Evolutionary conservation across 2,888 invertebrate species (phyloP).

Genomic region (Andrena hattorfiana): DNA sequence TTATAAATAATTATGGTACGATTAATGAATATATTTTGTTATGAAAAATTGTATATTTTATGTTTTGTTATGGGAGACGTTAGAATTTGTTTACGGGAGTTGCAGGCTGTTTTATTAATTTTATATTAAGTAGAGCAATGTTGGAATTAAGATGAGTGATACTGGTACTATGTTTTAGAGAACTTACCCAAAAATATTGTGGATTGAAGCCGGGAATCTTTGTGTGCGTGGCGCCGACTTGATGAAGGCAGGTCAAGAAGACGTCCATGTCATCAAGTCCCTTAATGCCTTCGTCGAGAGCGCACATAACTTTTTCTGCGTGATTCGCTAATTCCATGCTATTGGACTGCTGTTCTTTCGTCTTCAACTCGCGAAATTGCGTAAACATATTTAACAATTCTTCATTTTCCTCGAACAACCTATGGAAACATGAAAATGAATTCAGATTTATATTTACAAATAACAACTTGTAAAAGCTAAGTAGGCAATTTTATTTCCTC

Average conservation of each 20-base stretch:
- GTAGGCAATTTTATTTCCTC: background rate
- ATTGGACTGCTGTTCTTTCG: slow-evolving; percentile 92
- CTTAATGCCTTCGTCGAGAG: slow-evolving; percentile 95
- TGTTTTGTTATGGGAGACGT: no score
- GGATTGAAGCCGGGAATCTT: slow-evolving; percentile 94
- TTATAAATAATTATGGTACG: no score
- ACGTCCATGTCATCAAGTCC: slow-evolving; percentile 94
- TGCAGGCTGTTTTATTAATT: no score
- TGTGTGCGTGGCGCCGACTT: slow-evolving; percentile 93
- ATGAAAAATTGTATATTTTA: no score
- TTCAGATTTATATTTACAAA: background rate
- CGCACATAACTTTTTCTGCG: slow-evolving; percentile 95
- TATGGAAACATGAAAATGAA: slow-evolving; percentile 84
- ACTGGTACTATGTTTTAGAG: background rate
- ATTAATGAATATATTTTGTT: no score
- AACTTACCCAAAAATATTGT: slow-evolving; percentile 95
- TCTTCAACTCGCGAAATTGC: slow-evolving; percentile 92
- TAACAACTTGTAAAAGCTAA: background rate
- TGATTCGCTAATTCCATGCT: slow-evolving; percentile 94
- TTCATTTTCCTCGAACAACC: slow-evolving; percentile 94
- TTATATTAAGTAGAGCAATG: no score
- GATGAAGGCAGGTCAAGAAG: slow-evolving; percentile 93
- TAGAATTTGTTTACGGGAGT: no score
- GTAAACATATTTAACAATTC: slow-evolving; percentile 92
- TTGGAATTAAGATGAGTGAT: no score